Evolutionary conservation across 2,113 vertebrate species (phyloP).

Genomic region (Uria aalge): DNA sequence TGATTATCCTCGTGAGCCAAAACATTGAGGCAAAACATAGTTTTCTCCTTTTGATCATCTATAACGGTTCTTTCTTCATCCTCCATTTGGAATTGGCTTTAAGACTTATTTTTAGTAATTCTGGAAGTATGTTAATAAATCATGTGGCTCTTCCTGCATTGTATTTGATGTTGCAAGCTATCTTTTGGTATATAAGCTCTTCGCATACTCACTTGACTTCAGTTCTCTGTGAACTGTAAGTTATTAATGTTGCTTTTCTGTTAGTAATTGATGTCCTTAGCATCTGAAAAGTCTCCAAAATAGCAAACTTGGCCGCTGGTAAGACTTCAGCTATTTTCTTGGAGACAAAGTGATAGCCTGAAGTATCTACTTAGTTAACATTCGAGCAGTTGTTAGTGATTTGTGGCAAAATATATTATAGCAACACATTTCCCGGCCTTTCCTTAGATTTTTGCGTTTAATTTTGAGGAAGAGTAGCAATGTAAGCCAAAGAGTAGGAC

Average conservation of each 20-base stretch:
- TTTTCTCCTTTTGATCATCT: not conserved
- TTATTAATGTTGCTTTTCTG: not conserved
- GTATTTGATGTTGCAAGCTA: not conserved
- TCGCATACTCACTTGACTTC: not conserved
- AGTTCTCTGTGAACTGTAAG: not conserved
- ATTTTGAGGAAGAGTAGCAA: not conserved
- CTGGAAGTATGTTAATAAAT: not conserved
- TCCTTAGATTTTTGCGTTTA: not conserved
- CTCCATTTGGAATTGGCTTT: not conserved
- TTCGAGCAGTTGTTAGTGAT: not conserved
- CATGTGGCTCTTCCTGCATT: not conserved
- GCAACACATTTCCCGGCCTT: not conserved
- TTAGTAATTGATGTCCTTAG: not conserved
- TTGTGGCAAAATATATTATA: not conserved
- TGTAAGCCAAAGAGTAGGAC: not conserved
- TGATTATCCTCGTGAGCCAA: not conserved
- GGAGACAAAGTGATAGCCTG: not conserved
- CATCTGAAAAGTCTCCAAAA: not conserved
- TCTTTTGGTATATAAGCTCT: not conserved
- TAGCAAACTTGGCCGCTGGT: not conserved
- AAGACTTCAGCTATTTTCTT: not conserved
- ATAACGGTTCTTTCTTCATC: fast-evolving
- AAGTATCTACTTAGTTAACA: not conserved
- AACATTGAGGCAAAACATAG: not conserved
- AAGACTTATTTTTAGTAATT: not conserved